Base-by-base conservation (phyloP, 35 echinoderm and acorn worm genomes). In the Ophioderma brevispina region DNA sequence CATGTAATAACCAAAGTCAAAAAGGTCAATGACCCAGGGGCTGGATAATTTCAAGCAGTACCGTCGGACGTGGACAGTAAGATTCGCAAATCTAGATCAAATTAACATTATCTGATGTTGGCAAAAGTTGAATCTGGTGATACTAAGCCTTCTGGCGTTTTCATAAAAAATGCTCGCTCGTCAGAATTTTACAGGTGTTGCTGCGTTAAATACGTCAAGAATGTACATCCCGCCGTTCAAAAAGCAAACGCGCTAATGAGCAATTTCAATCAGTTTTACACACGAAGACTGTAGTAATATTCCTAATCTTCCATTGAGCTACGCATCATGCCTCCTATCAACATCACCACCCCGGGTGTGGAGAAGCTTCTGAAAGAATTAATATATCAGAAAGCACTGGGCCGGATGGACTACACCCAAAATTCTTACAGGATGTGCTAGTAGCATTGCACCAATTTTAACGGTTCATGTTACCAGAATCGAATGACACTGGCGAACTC, bases 361-460 rank as follows among this genome's bases (percentile, higher is more conserved):
- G 17, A 49, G 0, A 90, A 90, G 32, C 78, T 90, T n/a, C 79
- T 83, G 31, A 41, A 90, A 41, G 55, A 90, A 33, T 15, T 90
- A 37, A 82, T 82, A 0, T 32, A 78, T 28, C 78, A 81, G 32
- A 89, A 89, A 81, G 87, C 76, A 32, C 76, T 77, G 0, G 76
- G 87, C 76, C 6, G 91, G 82, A 42, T 34, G 56, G 5, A 80
- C 88, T 0, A 36, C 86, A 17, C 46, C 79, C 0, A 82, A 38
- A 30, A 37, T 93, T 28, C n/a, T 88, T 32, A 88, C 88, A 32
- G 38, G 77, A 42, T 89, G 87, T 82, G 49, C 79, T 64, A 76
- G 32, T 33, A 83, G 40, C 38, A 37, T 90, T 59, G 46, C 88
- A 28, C 88, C 80, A 4, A 11, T 83, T 23, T 64, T 63, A 46